These are phyloP conservation scores for Stomorhina lunata DNA, from an alignment of 2,888 invertebrate genomes.

Conservation along the genomic window DNA sequence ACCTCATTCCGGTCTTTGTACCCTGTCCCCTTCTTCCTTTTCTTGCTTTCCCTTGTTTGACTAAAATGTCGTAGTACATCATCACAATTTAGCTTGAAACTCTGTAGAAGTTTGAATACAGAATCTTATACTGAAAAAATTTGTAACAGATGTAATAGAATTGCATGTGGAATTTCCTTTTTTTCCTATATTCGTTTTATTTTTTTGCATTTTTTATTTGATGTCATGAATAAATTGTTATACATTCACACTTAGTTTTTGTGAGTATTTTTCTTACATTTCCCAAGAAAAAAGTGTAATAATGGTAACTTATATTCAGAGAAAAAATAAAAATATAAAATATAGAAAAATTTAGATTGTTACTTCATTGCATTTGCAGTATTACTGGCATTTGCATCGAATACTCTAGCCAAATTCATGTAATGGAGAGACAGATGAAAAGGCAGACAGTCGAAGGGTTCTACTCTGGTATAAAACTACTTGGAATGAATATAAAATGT, in stretches of 20 bases:
- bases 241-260: slow-evolving; percentile 52
- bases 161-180: slow-evolving; percentile 7
- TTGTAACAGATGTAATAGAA: slow-evolving; percentile 29
- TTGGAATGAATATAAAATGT: no score
- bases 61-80: not conserved
- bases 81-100: not conserved
- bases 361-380: slow-evolving; percentile 42
- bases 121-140: not conserved
- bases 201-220: slow-evolving; percentile 3
- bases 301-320: not conserved
- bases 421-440: not conserved
- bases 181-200: not conserved
- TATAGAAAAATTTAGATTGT: slow-evolving; percentile 33
- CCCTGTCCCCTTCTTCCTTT: not conserved
- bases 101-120: not conserved
- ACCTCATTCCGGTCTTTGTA: slow-evolving; percentile 15
- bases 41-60: not conserved
- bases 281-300: not conserved
- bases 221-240: slow-evolving; percentile 65
- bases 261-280: slow-evolving; percentile 28
- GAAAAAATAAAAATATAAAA: not conserved
- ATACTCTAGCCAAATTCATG: not conserved
- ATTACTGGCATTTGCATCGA: slow-evolving; percentile 8
- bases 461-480: no score
- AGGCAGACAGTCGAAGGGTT: not conserved